Base-by-base conservation (phyloP, 1,140 invertebrate genomes). In the Neodiprion fabricii region DNA sequence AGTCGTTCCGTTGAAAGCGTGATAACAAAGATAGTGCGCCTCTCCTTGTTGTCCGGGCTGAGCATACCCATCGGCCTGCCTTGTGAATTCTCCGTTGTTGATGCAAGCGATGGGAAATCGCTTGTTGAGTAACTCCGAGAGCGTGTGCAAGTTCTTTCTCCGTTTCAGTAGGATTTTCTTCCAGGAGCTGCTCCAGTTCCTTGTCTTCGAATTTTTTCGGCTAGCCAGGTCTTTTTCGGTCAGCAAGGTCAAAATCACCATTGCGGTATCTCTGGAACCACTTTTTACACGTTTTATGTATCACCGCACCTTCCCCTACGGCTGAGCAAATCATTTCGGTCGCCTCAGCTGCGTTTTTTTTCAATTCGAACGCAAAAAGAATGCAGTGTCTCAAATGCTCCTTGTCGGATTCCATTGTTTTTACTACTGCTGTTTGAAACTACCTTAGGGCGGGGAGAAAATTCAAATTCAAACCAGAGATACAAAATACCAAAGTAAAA, bases 41-140 rank as follows among this genome's bases (percentile, higher is more conserved):
- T 69, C 10, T 69, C 17, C 17, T 21, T 21, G 10, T 69, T 69
- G 47, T 74, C 48, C 9, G 72, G n/a, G 1, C 17, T 14, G 9
- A 65, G 66, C 76, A 74, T 21, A 21, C 17, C 17, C 78, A 78
- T 72, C 72, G 80, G 50, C 76, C 76, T 12, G 73, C 49, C 76
- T 80, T 80, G 40, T 72, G 74, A 67, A 80, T 75, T 67, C 78
- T 78, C 74, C 78, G 72, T 75, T 79, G 68, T 12, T 73, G 66
- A 40, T 75, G 70, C 47, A 79, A 72, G 70, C 75, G 76, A 11
- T n/a, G 70, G 47, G 75, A 75, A 74, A 74, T 48, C 68, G 67
- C 21, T 74, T 28, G 10, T 72, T 71, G 67, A 48, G 67, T 72
- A 9, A 74, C 73, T n/a, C 47, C 40, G 17, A 73, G 49, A n/a